Conservation (phyloP, 2,888 invertebrate species). For the Pegoplata infirma region DNA sequence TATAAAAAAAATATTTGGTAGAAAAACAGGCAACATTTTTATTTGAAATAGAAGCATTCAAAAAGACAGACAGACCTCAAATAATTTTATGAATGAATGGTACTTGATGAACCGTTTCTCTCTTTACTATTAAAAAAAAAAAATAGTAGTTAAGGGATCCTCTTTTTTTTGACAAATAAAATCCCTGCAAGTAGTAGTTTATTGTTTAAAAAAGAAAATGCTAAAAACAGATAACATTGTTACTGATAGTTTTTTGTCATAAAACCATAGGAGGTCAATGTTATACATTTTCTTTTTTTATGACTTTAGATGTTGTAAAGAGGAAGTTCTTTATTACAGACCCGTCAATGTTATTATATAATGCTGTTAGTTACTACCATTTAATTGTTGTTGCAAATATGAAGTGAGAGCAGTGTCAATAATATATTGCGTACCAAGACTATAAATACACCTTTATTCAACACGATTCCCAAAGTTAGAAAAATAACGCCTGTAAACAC, state of each 20-base stretch:
- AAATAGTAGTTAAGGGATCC: slow-evolving; percentile 27
- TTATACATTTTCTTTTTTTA: slow-evolving; percentile 23
- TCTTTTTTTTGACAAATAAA: not conserved
- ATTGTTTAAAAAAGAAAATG: not conserved
- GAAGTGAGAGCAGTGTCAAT: no score
- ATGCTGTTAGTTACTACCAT: not conserved
- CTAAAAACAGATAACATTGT: slow-evolving; percentile 43
- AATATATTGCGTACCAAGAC: no score
- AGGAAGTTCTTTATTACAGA: slow-evolving; percentile 43
- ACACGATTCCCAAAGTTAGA: no score
- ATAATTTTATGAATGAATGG: slow-evolving; percentile 45
- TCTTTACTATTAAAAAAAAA: no score
- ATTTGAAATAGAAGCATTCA: slow-evolving; percentile 17
- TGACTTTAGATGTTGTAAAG: slow-evolving; percentile 9
- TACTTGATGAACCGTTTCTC: slow-evolving; percentile 22
- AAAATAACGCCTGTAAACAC: no score
- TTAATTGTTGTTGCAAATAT: not conserved
- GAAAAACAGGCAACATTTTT: slow-evolving; percentile 28
- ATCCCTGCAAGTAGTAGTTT: not conserved
- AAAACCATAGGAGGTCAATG: slow-evolving; percentile 52
- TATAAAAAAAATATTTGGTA: slow-evolving; percentile 33
- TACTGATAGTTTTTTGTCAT: slow-evolving; percentile 39
- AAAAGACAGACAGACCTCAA: not conserved
- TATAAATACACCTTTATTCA: no score
- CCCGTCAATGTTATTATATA: slow-evolving; percentile 11